Conservation (phyloP, 2,888 invertebrate genomes). For the Acanthosepion pharaonis region DNA sequence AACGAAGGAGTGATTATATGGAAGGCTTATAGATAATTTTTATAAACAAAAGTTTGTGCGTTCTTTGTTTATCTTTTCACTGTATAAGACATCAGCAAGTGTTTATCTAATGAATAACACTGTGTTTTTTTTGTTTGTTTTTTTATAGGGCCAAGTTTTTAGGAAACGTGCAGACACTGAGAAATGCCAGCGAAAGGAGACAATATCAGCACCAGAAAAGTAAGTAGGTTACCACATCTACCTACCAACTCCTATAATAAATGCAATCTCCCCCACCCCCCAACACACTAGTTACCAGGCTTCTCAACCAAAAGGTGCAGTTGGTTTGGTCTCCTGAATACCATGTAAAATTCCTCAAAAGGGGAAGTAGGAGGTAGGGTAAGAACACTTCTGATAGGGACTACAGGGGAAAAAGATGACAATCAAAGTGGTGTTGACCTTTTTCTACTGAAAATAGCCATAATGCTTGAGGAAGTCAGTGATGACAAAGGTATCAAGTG, state of each 20-base stretch:
- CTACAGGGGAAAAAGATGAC: not conserved
- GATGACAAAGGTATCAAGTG: not conserved
- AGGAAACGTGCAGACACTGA: constrained; percentile 40
- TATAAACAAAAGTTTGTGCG: not conserved
- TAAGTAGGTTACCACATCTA: not conserved
- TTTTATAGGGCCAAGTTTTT: constrained; percentile 46
- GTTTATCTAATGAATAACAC: not conserved
- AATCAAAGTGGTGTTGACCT: constrained; percentile 2
- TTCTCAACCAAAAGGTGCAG: constrained; percentile 58
- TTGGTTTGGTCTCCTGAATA: constrained; percentile 49
- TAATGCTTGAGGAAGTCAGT: not conserved
- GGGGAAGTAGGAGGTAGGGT: not conserved
- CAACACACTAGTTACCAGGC: constrained; percentile 53
- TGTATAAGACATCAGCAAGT: not conserved
- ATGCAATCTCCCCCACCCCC: not conserved
- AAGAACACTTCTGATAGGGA: no score
- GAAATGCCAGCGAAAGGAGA: not conserved
- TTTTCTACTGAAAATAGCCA: not conserved
- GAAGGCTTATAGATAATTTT: not conserved
- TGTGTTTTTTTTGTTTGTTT: constrained; percentile 1
- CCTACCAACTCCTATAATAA: constrained; percentile 46
- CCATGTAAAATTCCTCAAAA: constrained; percentile 46
- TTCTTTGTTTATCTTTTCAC: not conserved
- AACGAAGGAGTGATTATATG: not conserved
- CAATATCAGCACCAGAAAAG: not conserved